A percentile compares a stretch with the other conserved stretches of the same genome.
Conservation (phyloP, 2,113 vertebrate genomes). For the Lophura nycthemera region DNA sequence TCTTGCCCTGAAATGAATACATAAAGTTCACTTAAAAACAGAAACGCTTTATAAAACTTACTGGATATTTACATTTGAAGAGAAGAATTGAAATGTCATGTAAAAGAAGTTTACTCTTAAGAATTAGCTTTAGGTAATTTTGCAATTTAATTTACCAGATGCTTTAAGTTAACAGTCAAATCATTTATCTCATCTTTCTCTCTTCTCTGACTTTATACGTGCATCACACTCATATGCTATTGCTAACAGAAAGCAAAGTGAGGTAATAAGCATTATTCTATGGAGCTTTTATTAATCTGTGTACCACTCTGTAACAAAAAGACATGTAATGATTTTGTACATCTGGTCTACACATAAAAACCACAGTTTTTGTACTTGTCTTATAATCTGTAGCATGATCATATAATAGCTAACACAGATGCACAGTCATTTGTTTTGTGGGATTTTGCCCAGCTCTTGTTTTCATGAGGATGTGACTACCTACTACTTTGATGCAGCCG, state of each 20-base stretch:
- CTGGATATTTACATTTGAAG: slow-evolving; percentile 32
- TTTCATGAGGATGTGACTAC: not conserved
- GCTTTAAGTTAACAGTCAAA: slow-evolving; percentile 61
- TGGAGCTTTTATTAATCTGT: slow-evolving; percentile 55
- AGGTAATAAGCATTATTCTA: slow-evolving; percentile 53
- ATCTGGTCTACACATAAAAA: slow-evolving; percentile 24
- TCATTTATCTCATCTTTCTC: not conserved
- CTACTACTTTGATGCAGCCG: not conserved
- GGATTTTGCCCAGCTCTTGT: not conserved
- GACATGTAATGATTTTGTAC: slow-evolving; percentile 50
- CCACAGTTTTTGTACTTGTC: not conserved
- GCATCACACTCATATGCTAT: not conserved
- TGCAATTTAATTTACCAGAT: slow-evolving; percentile 64
- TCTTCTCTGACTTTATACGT: not conserved
- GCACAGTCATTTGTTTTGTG: not conserved
- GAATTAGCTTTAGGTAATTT: slow-evolving; percentile 57
- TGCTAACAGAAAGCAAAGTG: slow-evolving; percentile 28
- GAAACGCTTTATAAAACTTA: not conserved
- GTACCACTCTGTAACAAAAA: slow-evolving; percentile 33
- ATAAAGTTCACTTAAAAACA: not conserved
- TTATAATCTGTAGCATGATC: not conserved
- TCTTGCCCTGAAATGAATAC: not conserved
- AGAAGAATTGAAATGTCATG: slow-evolving; percentile 33
- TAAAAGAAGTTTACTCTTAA: slow-evolving; percentile 45
- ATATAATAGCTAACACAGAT: not conserved